These are phyloP conservation scores for Brachionus rotundiformis DNA, from an alignment of 1,140 invertebrate genomes.

Conservation along the genomic window DNA sequence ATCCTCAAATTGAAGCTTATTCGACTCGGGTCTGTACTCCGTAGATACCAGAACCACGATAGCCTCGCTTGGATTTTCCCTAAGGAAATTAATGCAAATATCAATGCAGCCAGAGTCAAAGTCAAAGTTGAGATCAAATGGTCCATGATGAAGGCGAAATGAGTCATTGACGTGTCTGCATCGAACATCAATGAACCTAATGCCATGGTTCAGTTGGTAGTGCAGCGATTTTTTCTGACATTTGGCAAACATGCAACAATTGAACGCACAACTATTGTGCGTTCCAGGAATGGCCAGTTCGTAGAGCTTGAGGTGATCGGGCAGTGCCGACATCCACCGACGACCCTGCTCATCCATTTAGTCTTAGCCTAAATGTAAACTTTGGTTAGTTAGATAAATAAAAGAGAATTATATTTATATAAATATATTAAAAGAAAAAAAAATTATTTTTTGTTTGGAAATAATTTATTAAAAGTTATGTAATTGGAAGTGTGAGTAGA, in stretches of 20 bases:
- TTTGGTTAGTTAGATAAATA: not conserved
- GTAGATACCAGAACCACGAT: slow-evolving; percentile 23
- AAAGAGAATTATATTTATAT: not conserved
- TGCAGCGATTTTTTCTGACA: slow-evolving; percentile 18
- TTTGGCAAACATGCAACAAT: slow-evolving; percentile 12
- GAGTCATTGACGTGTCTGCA: slow-evolving; percentile 26
- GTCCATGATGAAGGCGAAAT: slow-evolving; percentile 46
- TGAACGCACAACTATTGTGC: slow-evolving; percentile 31
- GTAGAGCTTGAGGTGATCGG: not conserved
- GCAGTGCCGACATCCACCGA: slow-evolving; percentile 21
- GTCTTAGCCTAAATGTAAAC: slow-evolving; percentile 17
- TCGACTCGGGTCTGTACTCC: not conserved
- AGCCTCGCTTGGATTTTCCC: not conserved
- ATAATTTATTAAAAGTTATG: slow-evolving; percentile 45
- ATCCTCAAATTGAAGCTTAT: slow-evolving; percentile 39
- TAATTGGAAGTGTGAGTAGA: not conserved
- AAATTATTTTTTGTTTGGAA: not conserved
- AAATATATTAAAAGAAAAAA: too few species aligned
- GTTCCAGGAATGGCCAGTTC: slow-evolving; percentile 23
- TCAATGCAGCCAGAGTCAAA: slow-evolving; percentile 13
- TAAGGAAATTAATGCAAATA: slow-evolving; percentile 14
- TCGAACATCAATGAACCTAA: slow-evolving; percentile 27
- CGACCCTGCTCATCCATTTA: not conserved
- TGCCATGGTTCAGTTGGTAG: slow-evolving; percentile 19
- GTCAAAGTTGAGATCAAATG: slow-evolving; percentile 1